These are phyloP conservation scores for Cyclura pinguis DNA, from an alignment of 2,797 vertebrate genomes.

Conservation along the genomic window DNA sequence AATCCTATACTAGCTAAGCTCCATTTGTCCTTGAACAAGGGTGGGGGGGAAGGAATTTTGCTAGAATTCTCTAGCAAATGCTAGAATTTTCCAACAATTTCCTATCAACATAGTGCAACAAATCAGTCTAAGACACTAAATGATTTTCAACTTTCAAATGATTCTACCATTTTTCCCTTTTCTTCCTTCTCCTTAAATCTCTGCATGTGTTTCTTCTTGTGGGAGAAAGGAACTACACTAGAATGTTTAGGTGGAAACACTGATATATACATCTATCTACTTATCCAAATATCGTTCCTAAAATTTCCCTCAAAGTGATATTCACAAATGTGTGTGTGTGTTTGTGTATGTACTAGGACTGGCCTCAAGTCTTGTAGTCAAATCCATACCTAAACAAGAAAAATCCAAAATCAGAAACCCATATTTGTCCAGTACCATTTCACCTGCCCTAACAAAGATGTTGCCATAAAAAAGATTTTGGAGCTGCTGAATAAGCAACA, in stretches of 20 bases:
- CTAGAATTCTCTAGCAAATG: no score
- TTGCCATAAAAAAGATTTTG: no score
- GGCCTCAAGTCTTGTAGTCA: not conserved
- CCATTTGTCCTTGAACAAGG: no score
- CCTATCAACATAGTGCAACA: conserved; percentile 3
- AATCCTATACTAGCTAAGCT: no score
- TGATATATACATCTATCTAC: not conserved
- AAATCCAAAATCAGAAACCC: no score
- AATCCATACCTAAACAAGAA: no score
- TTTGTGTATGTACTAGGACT: not conserved
- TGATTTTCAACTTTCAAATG: not conserved
- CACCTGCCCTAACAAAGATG: no score
- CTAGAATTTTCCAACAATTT: not conserved
- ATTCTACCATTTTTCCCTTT: not conserved
- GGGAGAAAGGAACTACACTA: not conserved
- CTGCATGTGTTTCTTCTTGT: conserved; percentile 10
- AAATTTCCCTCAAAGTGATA: not conserved
- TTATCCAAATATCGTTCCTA: not conserved
- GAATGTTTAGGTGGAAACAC: not conserved
- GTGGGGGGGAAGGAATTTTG: no score
- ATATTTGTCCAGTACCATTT: no score
- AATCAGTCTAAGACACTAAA: not conserved
- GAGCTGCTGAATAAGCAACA: not conserved
- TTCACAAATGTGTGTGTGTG: not conserved
- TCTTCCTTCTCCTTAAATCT: not conserved